Evolutionary conservation across 2,797 vertebrate genomes (phyloP).

Genomic region (Urophycis tenuis): DNA sequence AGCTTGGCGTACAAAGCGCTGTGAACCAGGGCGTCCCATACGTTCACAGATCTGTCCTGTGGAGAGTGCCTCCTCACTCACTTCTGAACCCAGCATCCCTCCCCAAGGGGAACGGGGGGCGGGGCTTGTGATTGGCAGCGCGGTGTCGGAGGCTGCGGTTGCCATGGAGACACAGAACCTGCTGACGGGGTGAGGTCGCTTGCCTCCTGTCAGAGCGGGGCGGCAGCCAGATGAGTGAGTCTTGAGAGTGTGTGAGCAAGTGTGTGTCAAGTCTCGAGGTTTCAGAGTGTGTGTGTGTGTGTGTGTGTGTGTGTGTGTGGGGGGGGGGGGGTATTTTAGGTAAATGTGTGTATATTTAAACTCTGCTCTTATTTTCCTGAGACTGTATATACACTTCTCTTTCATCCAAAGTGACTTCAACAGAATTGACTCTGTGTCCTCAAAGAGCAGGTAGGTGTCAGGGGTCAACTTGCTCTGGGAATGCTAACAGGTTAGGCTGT

Average conservation of each 20-base stretch:
- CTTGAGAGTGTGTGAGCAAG: neutral
- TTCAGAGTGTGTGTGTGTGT: neutral
- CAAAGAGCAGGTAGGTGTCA: no score
- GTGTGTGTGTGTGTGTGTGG: neutral
- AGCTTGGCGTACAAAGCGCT: no score
- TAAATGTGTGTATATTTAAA: neutral
- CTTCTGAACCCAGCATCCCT: neutral
- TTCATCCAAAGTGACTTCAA: no score
- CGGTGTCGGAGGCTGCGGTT: constrained; percentile 24
- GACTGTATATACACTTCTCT: neutral
- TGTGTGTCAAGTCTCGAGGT: no score
- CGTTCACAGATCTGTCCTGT: neutral
- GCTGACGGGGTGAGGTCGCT: constrained; percentile 38
- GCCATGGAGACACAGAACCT: constrained; percentile 39
- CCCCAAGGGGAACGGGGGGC: neutral
- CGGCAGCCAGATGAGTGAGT: neutral
- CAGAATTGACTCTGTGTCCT: no score
- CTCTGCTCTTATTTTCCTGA: neutral
- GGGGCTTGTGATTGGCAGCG: constrained; percentile 14
- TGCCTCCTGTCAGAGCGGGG: constrained; percentile 27
- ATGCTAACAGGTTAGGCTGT: no score
- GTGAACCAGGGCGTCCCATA: no score
- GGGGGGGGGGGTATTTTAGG: neutral
- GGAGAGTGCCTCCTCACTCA: neutral
- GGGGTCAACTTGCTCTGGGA: no score